Conservation (phyloP, 2,113 vertebrate species). For the Centropristis striata region DNA sequence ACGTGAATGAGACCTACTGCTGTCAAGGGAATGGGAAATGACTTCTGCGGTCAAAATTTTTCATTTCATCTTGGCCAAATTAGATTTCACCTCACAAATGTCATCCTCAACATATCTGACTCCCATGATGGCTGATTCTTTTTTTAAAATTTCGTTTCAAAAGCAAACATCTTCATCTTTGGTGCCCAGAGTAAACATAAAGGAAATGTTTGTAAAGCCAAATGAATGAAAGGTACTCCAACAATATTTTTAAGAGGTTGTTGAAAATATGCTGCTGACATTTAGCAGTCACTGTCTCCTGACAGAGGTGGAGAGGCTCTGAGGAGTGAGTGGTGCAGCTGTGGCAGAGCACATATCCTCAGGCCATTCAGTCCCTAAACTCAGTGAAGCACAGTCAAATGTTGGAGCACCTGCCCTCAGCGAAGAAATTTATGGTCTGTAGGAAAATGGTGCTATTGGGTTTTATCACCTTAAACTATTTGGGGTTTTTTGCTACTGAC, state of each 20-base stretch:
- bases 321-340: constrained; percentile 27
- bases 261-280: constrained; percentile 55
- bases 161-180: constrained; percentile 15
- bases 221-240: constrained; percentile 24
- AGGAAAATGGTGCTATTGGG: constrained; percentile 15
- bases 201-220: constrained; percentile 30
- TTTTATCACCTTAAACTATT: constrained; percentile 31
- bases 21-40: constrained; percentile 19
- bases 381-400: constrained; percentile 51
- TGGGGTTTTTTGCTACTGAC: constrained; percentile 10
- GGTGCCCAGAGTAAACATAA: constrained; percentile 2
- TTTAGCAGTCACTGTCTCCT: constrained; percentile 46
- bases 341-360: constrained; percentile 46
- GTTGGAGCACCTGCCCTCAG: constrained; percentile 50
- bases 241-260: constrained; percentile 10
- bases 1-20: constrained; percentile 7
- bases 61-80: constrained; percentile 21
- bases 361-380: constrained; percentile 60
- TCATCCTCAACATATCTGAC: constrained; percentile 8
- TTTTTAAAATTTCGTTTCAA: not conserved
- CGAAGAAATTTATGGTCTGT: constrained; percentile 38
- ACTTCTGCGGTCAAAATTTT: not conserved
- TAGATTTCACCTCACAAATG: constrained; percentile 35
- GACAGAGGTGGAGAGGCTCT: constrained; percentile 17
- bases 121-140: not conserved